Base-by-base conservation (phyloP, 1,140 invertebrate species). In the Hydropsyche tenuis region DNA sequence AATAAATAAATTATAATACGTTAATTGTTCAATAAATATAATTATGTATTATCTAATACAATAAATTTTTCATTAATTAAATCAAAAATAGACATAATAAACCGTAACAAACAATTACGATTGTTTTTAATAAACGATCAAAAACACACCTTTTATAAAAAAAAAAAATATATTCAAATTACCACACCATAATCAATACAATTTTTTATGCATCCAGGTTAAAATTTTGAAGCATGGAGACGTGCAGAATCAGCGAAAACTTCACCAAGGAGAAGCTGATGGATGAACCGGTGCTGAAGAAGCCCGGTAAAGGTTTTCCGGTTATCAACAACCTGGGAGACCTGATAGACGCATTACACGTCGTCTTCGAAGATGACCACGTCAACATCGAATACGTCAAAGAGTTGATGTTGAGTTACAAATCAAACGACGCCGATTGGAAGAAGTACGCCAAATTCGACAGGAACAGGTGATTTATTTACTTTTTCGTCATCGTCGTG, bases 401-500 rank as follows among this genome's bases (percentile, higher is more conserved):
- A 77, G 88, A 91, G 56, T 80, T 98, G 18, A 94, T 99, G 91
- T 80, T 87, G 0, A 86, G 89, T 0, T 99, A 99, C 83, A 94
- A 93, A 81, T 96, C 93, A 22, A 94, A 97, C 79, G 90, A 91
- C 0, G 86, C 87, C 7, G 96, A 99, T 60, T 99, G 97, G 97
- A 93, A 89, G 79, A 95, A 96, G 81, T 99, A 90, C 80, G 96
- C 96, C 12, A 97, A 97, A 82, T 99, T 96, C 81, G 96, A 99
- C 82, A 88, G 93, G 80, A 93, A 93, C 82, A 94, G 93, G 94
- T 96, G 86, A 88, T 82, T 82, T 9, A 27, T 62, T n/a, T n/a
- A n/a, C n/a, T n/a, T n/a, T n/a, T n/a, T n/a, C n/a, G n/a, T n/a
- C n/a, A n/a, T n/a, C n/a, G n/a, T n/a, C n/a, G n/a, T n/a, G n/a